Conservation (phyloP, 2,888 invertebrate genomes). For the Phaonia tiefii region DNA sequence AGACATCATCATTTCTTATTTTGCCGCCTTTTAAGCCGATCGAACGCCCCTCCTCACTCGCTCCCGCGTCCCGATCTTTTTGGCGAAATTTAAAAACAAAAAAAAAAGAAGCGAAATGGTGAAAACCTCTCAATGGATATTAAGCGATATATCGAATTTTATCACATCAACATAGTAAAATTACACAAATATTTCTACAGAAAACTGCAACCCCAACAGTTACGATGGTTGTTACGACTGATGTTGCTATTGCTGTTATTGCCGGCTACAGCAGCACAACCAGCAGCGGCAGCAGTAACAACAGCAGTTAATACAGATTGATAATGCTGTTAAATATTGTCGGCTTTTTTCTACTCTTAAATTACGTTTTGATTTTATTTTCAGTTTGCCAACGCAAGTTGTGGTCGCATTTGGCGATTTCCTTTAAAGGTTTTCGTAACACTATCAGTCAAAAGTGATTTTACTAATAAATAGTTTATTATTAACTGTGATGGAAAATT, state of each 20-base stretch:
- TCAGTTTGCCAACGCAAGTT: neutral
- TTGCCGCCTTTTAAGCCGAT: neutral
- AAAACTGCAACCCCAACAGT: neutral
- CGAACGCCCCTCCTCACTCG: too few relatives aligned
- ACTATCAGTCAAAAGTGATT: too few relatives aligned
- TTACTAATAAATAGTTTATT: too few relatives aligned
- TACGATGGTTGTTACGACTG: neutral
- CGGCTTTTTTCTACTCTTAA: constrained; percentile 30
- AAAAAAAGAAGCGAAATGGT: constrained; percentile 19
- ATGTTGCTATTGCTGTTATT: too few relatives aligned
- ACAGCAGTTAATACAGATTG: neutral
- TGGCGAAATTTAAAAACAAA: constrained; percentile 28
- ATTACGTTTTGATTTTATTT: constrained; percentile 28
- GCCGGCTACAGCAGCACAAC: too few relatives aligned
- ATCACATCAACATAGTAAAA: constrained; percentile 58
- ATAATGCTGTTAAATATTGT: constrained; percentile 26
- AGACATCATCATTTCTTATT: constrained; percentile 22
- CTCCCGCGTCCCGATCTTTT: neutral
- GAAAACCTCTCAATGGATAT: neutral
- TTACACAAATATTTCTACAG: constrained; percentile 36
- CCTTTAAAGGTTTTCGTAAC: neutral
- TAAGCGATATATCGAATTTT: constrained; percentile 52
- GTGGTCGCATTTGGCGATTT: constrained; percentile 1
- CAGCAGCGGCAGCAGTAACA: neutral
- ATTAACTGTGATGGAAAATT: too few relatives aligned